phyloP scores from a whole-genome alignment of 2,113 vertebrate species.

The Proterorhinus semilunaris region DNA sequence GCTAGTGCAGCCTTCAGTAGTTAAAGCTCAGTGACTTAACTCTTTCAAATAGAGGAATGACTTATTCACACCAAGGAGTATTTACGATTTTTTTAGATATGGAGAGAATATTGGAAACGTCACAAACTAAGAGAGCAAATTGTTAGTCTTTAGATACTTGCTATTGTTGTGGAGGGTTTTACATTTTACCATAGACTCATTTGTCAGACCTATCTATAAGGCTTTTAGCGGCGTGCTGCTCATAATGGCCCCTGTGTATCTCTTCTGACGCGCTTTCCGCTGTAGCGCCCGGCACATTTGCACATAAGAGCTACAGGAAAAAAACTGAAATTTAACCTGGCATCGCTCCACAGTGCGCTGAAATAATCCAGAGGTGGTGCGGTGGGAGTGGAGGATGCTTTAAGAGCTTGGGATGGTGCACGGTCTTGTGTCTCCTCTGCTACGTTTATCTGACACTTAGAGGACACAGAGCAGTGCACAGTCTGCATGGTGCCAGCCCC shows the following conservation, averaged over 20 bases:
- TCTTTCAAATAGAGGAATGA: no score
- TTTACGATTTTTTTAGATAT: no score
- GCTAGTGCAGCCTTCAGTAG: no score
- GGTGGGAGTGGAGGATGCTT: not conserved
- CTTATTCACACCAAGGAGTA: no score
- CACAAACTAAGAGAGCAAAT: no score
- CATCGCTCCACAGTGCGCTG: not conserved
- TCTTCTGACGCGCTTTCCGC: not conserved
- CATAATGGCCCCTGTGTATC: not conserved
- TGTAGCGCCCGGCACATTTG: not conserved
- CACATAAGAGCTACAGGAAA: not conserved
- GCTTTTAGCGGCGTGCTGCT: not conserved
- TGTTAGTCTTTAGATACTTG: no score
- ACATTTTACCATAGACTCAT: no score
- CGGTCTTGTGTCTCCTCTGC: not conserved
- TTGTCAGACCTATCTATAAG: no score
- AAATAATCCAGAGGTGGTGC: not conserved
- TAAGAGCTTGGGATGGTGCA: not conserved
- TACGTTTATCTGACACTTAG: slow-evolving; percentile 17
- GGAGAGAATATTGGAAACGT: no score
- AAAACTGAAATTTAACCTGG: not conserved
- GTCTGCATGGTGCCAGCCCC: slow-evolving; percentile 27
- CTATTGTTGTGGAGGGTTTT: no score
- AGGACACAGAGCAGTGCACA: slow-evolving; percentile 25
- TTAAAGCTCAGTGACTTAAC: no score